Percentiles rank a stretch among this genome's conserved stretches.
These are phyloP conservation scores for Phyllotreta cruciferae DNA, from an alignment of 2,888 invertebrate species.

Conservation along the genomic window DNA sequence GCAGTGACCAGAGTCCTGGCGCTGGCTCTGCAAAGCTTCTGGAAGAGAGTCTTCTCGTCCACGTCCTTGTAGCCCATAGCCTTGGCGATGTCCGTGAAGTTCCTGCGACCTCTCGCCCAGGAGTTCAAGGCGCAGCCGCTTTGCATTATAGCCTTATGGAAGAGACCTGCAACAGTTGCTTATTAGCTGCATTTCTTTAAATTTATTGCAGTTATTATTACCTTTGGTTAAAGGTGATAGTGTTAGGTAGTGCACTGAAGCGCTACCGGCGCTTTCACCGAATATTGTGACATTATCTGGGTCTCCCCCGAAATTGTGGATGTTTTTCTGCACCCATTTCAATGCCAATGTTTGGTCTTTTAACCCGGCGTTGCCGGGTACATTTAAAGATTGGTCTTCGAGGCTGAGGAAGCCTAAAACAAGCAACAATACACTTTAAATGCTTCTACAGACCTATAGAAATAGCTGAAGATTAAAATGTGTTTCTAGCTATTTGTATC, in stretches of 20 bases:
- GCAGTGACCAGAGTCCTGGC: conserved; percentile 44
- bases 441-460: background rate
- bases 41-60: conserved; percentile 49
- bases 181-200: too few species aligned
- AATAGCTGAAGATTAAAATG: too few species aligned
- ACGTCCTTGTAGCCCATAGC: conserved; percentile 47
- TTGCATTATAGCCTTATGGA: conserved; percentile 54
- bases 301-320: conserved; percentile 63
- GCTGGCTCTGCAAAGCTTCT: conserved; percentile 45
- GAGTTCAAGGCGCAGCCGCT: conserved; percentile 50
- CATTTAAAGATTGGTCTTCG: conserved; percentile 59
- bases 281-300: conserved; percentile 64
- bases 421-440: background rate
- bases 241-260: conserved; percentile 62
- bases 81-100: conserved; percentile 46
- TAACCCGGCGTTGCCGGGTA: conserved; percentile 65
- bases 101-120: conserved; percentile 50
- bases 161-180: conserved; percentile 45
- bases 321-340: conserved; percentile 64
- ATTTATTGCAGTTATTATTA: too few species aligned
- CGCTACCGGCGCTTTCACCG: conserved; percentile 65
- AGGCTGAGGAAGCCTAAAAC: conserved; percentile 62
- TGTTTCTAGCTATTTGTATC: too few species aligned
- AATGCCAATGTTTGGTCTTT: conserved; percentile 64
- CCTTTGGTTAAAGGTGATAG: conserved; percentile 61